Evolutionary conservation across 2,797 vertebrate species (phyloP), one percentile per base, ranked within the genome.

Genomic region (Distichodus sexfasciatus): DNA sequence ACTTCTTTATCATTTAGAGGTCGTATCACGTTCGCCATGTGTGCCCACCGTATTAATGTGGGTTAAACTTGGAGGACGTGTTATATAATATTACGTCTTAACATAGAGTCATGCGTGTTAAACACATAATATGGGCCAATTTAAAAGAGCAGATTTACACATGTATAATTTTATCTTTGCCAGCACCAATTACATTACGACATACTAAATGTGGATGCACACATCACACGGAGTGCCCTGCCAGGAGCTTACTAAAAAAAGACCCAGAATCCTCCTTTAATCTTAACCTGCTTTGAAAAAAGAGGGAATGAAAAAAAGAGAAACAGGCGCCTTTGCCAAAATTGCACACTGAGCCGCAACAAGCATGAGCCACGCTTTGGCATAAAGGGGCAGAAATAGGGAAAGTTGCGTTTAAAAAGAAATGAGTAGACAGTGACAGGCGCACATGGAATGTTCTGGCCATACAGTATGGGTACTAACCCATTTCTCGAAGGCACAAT

Each of bases 111-210:
- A 54, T 19, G 61, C 46, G 40, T 60, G 61, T 47, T 55, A 65
- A 48, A 33, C 43, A 14, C 36, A 65, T 66, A 48, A 60, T 59
- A 53, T 14, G 59, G 14, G 1, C 41, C 47, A n/a, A 2, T 65
- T 63, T 74, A 50, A 24, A 53, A 7, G 14, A 47, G 61, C 60
- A 64, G 24, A 60, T 64, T 70, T 54, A 70, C 61, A 59, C 46
- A 6, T 70, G 54, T 70, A 59, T 70, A 9, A 9, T 66, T 69
- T 66, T 53, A 65, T 75, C 60, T 36, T 53, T 58, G 50, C 35
- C 59, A 65, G 26, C 51, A 74, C 43, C 59, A 61, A 69, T 69
- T 63, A 68, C 29, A 7, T 51, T 54, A 47, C 1, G 31, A 38
- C 43, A n/a, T 23, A 40, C 12, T 41, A 15, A 69, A 64, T 50